phyloP scores from a whole-genome alignment of 2,888 invertebrate species.

The Pristionchus fissidentatus region DNA sequence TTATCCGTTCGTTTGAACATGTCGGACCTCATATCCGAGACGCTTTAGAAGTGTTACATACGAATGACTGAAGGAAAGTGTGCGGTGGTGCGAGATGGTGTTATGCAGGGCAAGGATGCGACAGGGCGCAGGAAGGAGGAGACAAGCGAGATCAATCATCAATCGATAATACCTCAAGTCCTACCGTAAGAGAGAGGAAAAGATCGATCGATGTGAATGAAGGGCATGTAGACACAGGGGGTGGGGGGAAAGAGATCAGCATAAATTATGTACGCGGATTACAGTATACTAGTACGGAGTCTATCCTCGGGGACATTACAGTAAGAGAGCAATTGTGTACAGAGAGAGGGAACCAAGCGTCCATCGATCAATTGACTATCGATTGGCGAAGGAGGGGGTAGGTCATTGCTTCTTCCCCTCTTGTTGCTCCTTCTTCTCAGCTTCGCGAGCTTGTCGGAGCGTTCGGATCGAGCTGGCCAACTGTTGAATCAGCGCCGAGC shows the following conservation, averaged over 20 bases:
- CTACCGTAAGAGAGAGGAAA: neutral
- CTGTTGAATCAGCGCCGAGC: constrained; percentile 18
- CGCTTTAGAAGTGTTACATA: constrained; percentile 14
- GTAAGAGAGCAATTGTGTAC: too few species aligned
- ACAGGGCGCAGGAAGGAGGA: neutral
- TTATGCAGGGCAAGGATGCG: neutral
- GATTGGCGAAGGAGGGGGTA: neutral
- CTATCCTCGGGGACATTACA: constrained; percentile 20
- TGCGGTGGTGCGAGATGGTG: neutral
- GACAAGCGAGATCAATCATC: neutral
- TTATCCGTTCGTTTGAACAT: constrained; percentile 13
- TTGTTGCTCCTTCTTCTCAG: neutral
- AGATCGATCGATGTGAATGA: neutral
- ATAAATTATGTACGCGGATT: constrained; percentile 11
- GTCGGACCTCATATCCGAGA: neutral
- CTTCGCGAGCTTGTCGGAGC: neutral
- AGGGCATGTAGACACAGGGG: neutral
- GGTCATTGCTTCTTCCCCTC: constrained; percentile 34
- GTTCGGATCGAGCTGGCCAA: constrained; percentile 38
- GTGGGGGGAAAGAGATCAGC: neutral
- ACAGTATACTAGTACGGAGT: too few species aligned
- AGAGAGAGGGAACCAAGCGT: neutral
- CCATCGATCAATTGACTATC: neutral
- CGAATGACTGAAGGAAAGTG: neutral
- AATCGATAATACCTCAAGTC: constrained; percentile 1